A percentile compares a stretch with the other conserved stretches of the same genome.
phyloP scores from a whole-genome alignment of 2,797 vertebrate genomes.

The Melanotaenia maccullochi region DNA sequence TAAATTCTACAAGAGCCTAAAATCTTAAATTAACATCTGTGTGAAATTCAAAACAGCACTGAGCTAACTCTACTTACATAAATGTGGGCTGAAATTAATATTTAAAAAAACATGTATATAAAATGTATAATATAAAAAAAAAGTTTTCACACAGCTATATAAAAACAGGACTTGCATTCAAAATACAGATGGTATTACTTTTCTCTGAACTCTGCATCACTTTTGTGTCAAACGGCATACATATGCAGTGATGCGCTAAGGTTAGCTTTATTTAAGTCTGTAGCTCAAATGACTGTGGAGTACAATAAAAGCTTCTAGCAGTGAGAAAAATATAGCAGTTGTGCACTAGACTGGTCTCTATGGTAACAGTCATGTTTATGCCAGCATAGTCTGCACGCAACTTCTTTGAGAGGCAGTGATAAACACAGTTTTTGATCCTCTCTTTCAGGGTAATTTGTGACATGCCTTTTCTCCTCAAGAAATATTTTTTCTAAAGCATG shows the following conservation, averaged over 20 bases:
- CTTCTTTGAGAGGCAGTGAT: neutral
- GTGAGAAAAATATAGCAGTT: slow-evolving; percentile 4
- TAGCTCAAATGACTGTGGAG: slow-evolving; percentile 1
- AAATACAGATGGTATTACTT: slow-evolving; percentile 3
- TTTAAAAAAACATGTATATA: too few species aligned
- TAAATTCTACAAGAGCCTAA: neutral
- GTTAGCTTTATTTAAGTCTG: slow-evolving; percentile 1
- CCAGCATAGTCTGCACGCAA: slow-evolving; percentile 1
- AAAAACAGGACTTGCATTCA: neutral
- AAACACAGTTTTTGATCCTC: neutral
- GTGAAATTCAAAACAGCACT: slow-evolving; percentile 2
- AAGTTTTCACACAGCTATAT: neutral
- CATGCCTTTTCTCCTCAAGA: neutral
- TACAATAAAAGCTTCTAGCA: neutral
- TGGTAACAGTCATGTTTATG: slow-evolving; percentile 9
- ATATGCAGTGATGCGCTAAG: neutral
- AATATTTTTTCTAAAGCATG: neutral
- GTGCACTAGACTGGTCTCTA: neutral
- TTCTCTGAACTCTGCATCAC: slow-evolving; percentile 1
- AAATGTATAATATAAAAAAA: neutral
- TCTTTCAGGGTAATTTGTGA: neutral
- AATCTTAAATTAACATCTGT: neutral
- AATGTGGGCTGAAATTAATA: neutral
- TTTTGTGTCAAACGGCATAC: neutral
- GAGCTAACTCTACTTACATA: neutral